Base-by-base conservation (phyloP, 2,888 invertebrate genomes). In the Calameuta idolon region DNA sequence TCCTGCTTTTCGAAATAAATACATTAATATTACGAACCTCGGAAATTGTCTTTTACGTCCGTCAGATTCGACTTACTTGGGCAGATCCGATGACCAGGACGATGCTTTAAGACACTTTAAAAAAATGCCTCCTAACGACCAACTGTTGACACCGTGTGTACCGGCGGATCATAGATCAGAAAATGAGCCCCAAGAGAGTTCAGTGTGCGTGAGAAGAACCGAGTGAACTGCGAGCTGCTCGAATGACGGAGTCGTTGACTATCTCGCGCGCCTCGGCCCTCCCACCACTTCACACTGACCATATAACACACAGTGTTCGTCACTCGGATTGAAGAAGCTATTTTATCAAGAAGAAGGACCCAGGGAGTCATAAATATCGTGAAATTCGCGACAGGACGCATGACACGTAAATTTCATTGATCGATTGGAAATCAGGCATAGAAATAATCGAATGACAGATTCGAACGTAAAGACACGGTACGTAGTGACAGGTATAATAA, bases 211-310 rank as follows among this genome's bases (percentile, higher is more conserved):
- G 55, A 82, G 81, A 76, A 85, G 76, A 78, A 80, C 83, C 79
- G 83, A 84, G 81, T 80, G 87, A 85, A 86, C 83, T 89, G 89
- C 85, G 87, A 85, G 84, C 81, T 85, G 82, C 80, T 77, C 81
- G 79, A 79, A 84, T 84, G 87, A 87, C 86, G 87, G 87, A 87
- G 86, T 83, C 84, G 76, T 81, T 80, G 83, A 85, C 85, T 86
- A 86, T 87, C 85, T 83, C 73, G 12, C 74, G 12, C 74, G 79
- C 77, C 75, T 76, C 76, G 76, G 75, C 86, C 86, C 31, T 31
- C 88, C 89, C 86, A 35, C 35, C 35, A 35, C 35, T 35, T 35
- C 87, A 4, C 33, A 33, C 84, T 69, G 75, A 55, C 55, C 55
- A 23, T 23, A 40, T 40, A 40, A 40, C 40, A 40, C 4, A 40